Base-by-base conservation (phyloP, 2,113 vertebrate genomes). In the Mustelus asterias region DNA sequence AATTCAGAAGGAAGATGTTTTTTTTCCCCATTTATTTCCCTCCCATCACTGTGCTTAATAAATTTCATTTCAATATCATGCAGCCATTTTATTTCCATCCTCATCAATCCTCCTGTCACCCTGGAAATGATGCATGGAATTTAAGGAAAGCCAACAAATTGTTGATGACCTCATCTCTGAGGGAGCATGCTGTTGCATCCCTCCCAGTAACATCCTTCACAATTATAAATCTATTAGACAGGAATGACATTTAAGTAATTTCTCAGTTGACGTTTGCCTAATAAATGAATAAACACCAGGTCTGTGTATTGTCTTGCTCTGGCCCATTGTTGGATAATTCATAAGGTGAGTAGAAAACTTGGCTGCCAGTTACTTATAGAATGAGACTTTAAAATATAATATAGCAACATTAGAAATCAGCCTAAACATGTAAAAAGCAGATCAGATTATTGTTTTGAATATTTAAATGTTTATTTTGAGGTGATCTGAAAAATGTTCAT, bases 181-280 rank as follows among this genome's bases (percentile, higher is more conserved):
- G 26, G n/a, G 14, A 92, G 89, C 60, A 65, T 16, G 89, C 67
- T 44, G 24, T 33, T 54, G 94, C 76, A 70, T 63, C 7, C 67
- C 41, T 54, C 44, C 29, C 94, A 72, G 8, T 54, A 70, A 95
- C 94, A 69, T 54, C 67, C 9, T 95, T 72, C 67, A 95, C 22
- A 95, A 24, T 76, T 95, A 95, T 29, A 95, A 95, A 95, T 95
- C 41, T 95, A 95, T 95, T 48, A 95, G 67, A 95, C 94, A 95
- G 69, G 16, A 18, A 72, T 16, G 94, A 95, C 69, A 29, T 54
- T 95, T 24, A 95, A 72, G 26, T 72, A 72, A 95, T 95, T 72
- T 72, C 11, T 72, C 41, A 95, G 41, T 95, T 95, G 18, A 11
- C 11, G 69, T 24, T 95, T 72, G 94, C 44, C 69, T 72, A 95